Evolutionary conservation across 2,113 vertebrate genomes (phyloP), one percentile per base, ranked within the genome.

Genomic region (Candoia aspera): DNA sequence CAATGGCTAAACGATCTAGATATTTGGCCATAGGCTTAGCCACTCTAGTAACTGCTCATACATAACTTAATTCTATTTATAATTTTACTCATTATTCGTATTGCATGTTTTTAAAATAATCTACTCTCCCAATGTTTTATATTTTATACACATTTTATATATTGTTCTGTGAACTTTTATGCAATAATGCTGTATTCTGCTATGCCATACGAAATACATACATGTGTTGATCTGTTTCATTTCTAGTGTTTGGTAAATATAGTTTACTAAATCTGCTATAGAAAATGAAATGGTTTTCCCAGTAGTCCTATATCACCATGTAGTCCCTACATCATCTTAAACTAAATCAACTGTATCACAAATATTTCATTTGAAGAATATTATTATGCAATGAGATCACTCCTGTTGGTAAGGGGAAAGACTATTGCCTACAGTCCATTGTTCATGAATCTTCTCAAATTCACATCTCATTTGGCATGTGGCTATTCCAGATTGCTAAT

Each of bases 241-340:
- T 90, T 57, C 92, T 12, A 86, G 73, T 60, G 90, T 57, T 93
- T 3, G 88, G 93, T 2, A 91, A 92, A 91, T 13, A 84, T 94
- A 95, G 90, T 95, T 96, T 95, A 92, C 91, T 93, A 88, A n/a
- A 83, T 73, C 8, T 90, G 2, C 95, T 96, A 94, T 93, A 90
- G 94, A 92, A 93, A 96, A 37, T 58, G 86, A 62, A 68, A 91
- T 92, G 93, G 89, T 93, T 73, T 94, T 85, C 93, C 62, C 59
- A 85, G 54, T 73, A 54, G 60, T 91, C 95, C 93, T 92, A 94
- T 96, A 93, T 95, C 91, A 89, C 90, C 0, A 0, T 92, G 90
- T n/a, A 58, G 21, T 21, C 55, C 46, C 42, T 54, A 55, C 73
- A 37, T 49, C 86, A 42, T 29, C 13, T 57, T 60, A 58, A 60